Base-by-base conservation (phyloP, 2,888 invertebrate genomes). In the Matsumyia berberina region DNA sequence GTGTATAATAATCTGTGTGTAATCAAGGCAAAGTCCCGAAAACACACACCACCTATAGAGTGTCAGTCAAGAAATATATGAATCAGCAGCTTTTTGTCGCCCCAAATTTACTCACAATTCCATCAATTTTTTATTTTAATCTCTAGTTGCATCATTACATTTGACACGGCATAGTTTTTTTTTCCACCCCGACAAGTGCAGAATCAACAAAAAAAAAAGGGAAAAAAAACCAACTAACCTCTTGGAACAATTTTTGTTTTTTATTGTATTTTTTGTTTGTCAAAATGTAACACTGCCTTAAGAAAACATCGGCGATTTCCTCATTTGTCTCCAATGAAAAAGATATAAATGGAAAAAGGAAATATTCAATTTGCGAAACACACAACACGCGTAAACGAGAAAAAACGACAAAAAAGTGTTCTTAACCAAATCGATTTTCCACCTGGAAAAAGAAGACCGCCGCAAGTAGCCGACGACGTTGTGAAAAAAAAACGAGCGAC, bases 351-450 rank as follows among this genome's bases (percentile, higher is more conserved):
- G 24, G 15, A 57, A 66, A 64, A 69, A 53, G 55, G 46, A 70
- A 78, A 51, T n/a, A 24, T n/a, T 44, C 37, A 72, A 83, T 83
- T 73, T 67, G 31, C 29, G 67, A 37, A 77, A 76, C 62, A 62
- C 62, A 62, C 70, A 74, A 58, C 80, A 85, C 74, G 80, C 79
- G 73, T 85, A 64, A 74, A 74, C 33, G 60, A 42, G n/a, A 29
- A 39, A 11, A 39, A 12, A 35, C 17, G 19, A 42, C 72, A 35
- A 55, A 35, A 19, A 39, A 15, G 12, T 33, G 12, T 78, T 79
- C 74, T 86, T 87, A 86, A 86, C 72, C 37, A 79, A 87, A 87
- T 87, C 87, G 87, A 87, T 87, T 87, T 87, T 87, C 87, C 87
- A 87, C 87, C 87, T 87, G 85, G 78, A 86, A 86, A 86, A 76